A percentile compares a stretch with the other conserved stretches of the same genome.
These are phyloP conservation scores for Prunella strophiata DNA, from an alignment of 2,797 vertebrate genomes.

Conservation along the genomic window DNA sequence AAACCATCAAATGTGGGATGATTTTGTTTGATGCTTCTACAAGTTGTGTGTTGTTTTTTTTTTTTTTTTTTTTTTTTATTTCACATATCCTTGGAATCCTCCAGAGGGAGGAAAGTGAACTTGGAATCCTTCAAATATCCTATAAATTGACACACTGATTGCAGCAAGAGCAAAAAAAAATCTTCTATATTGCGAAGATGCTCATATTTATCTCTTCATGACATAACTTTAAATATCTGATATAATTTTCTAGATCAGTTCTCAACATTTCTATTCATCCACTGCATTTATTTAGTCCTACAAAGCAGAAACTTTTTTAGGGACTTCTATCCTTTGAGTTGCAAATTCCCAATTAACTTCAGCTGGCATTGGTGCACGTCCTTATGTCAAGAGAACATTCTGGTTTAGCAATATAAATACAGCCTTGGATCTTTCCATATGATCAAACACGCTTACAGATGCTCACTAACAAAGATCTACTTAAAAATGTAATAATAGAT, in stretches of 20 bases:
- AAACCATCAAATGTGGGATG: background rate
- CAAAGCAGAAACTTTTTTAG: background rate
- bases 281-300: background rate
- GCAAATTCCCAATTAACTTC: background rate
- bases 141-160: background rate
- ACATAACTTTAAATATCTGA: background rate
- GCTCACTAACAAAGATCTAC: slow-evolving; percentile 42
- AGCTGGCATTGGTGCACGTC: background rate
- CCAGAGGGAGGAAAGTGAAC: background rate
- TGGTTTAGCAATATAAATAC: background rate
- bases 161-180: background rate
- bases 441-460: background rate
- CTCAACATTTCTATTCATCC: background rate
- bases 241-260: background rate
- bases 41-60: background rate
- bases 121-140: background rate
- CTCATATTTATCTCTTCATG: too few species aligned
- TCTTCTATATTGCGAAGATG: background rate
- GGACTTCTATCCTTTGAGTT: background rate
- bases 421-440: background rate
- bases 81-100: background rate
- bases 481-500: slow-evolving; percentile 46
- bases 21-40: background rate
- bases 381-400: background rate
- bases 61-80: background rate